phyloP scores from a whole-genome alignment of 1,140 invertebrate genomes.

The Wiebesia pumilae region DNA sequence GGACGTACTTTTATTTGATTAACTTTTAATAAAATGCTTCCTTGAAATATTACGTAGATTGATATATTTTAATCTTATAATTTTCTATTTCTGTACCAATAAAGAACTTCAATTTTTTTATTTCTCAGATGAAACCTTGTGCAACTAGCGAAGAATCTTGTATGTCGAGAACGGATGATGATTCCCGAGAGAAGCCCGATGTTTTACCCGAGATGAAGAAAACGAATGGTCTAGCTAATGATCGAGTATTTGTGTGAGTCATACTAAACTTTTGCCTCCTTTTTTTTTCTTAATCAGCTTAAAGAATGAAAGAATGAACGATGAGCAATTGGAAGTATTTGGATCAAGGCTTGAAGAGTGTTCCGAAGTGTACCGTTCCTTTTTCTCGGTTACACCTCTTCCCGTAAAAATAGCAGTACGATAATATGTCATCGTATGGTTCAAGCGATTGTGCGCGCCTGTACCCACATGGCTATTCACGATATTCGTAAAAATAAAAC shows the following conservation, averaged over 20 bases:
- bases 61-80: too few relatives aligned
- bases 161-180: background rate
- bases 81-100: background rate
- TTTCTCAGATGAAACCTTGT: constrained; percentile 22
- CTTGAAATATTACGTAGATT: too few relatives aligned
- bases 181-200: constrained; percentile 36
- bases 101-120: background rate
- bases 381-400: background rate
- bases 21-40: too few relatives aligned
- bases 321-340: constrained; percentile 53
- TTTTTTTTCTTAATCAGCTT: constrained; percentile 42
- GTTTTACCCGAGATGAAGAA: constrained; percentile 33
- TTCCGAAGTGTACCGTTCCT: constrained; percentile 20
- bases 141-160: background rate
- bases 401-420: constrained; percentile 44
- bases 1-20: too few relatives aligned
- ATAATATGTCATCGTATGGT: background rate
- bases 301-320: background rate
- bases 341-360: constrained; percentile 49
- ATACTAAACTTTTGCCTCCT: constrained; percentile 44
- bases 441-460: background rate
- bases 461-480: constrained; percentile 35
- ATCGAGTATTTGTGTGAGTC: constrained; percentile 46
- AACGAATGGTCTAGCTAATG: background rate
- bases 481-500: constrained; percentile 51